A percentile compares a stretch with the other conserved stretches of the same genome.
phyloP scores from a whole-genome alignment of 2,113 vertebrate species.

The Columbina picui region DNA sequence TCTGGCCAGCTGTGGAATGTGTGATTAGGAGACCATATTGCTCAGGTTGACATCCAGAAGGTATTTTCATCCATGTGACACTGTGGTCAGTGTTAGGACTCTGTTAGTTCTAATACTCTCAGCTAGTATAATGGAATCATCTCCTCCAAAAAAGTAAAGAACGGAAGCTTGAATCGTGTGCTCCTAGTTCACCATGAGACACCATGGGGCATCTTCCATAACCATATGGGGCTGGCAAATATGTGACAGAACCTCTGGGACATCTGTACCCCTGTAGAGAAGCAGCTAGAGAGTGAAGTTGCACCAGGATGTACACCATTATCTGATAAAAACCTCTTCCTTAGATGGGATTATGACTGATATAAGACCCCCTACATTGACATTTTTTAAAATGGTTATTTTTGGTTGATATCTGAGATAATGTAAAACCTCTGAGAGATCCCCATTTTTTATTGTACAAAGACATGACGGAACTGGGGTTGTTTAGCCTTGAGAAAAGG shows the following conservation, averaged over 20 bases:
- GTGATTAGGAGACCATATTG: background rate
- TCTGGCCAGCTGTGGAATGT: background rate
- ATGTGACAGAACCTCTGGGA: background rate
- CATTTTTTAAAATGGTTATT: background rate
- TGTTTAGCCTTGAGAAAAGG: too few relatives aligned
- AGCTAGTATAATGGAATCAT: background rate
- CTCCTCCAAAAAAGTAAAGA: background rate
- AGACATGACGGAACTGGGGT: background rate
- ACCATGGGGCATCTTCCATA: background rate
- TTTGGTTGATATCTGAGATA: background rate
- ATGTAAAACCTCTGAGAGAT: background rate
- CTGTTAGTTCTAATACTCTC: background rate
- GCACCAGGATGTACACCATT: background rate
- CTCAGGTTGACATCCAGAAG: background rate
- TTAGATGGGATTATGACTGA: background rate
- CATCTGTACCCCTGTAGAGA: rapidly evolving
- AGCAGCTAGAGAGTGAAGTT: background rate
- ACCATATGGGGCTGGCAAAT: background rate
- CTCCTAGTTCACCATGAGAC: background rate
- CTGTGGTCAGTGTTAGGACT: background rate
- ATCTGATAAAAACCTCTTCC: background rate
- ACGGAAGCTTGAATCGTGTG: rapidly evolving
- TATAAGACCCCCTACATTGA: background rate
- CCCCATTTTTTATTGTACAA: background rate
- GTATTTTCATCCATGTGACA: background rate